Evolutionary conservation across 30 jellyfish, hydroid and myxozoan species (phyloP).

Genomic region (Cassiopea xamachana): DNA sequence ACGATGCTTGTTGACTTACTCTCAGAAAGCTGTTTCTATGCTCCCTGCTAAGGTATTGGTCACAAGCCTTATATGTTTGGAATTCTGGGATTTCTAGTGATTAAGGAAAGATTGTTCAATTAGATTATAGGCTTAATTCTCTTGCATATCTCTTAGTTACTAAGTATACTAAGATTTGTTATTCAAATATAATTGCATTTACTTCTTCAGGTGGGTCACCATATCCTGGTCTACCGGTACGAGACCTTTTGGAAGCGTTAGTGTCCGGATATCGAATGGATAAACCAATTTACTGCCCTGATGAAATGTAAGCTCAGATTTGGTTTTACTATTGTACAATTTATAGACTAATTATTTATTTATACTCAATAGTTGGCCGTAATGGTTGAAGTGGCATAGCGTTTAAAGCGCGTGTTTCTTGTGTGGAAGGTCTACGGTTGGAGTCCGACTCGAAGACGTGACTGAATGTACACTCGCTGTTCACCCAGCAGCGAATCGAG

Average conservation of each 20-base stretch:
- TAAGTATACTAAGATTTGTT: not conserved
- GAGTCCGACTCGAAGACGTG: too few relatives aligned
- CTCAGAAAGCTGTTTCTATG: too few relatives aligned
- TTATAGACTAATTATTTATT: not conserved
- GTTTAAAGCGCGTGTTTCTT: too few relatives aligned
- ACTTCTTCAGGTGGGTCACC: slow-evolving; percentile 89
- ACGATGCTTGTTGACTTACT: too few relatives aligned
- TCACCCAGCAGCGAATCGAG: too few relatives aligned
- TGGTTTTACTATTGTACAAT: not conserved
- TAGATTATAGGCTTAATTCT: not conserved
- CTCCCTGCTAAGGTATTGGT: too few relatives aligned
- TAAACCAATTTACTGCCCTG: slow-evolving; percentile 91
- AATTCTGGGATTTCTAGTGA: not conserved
- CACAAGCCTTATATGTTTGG: too few relatives aligned
- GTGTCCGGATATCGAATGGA: slow-evolving; percentile 88
- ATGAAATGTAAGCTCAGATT: slow-evolving; percentile 76
- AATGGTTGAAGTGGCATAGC: too few relatives aligned
- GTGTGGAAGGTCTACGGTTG: too few relatives aligned
- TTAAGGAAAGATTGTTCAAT: not conserved
- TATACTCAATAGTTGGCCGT: too few relatives aligned
- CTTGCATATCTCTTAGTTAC: not conserved
- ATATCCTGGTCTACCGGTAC: slow-evolving; percentile 93
- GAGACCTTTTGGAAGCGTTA: slow-evolving; percentile 77
- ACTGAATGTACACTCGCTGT: too few relatives aligned
- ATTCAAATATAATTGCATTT: not conserved